phyloP scores from a whole-genome alignment of 2,113 vertebrate genomes.

The Platysteira castanea region DNA sequence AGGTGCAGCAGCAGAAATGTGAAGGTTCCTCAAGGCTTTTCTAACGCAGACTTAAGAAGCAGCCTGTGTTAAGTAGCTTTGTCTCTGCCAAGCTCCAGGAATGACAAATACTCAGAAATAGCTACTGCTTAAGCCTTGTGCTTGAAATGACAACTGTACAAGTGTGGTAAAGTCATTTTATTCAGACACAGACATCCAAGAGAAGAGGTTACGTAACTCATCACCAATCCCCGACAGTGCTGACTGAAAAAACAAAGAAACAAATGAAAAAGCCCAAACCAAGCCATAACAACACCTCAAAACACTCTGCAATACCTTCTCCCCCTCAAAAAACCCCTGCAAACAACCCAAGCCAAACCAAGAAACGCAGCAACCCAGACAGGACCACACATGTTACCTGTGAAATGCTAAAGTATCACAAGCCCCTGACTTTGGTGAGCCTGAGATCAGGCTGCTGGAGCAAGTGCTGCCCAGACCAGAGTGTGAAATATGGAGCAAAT shows the following conservation, averaged over 20 bases:
- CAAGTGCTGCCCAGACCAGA: not conserved
- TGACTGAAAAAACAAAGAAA: not conserved
- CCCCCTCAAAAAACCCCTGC: accelerated
- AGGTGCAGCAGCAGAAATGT: not conserved
- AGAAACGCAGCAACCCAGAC: not conserved
- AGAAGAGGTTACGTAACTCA: not conserved
- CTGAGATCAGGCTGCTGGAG: not conserved
- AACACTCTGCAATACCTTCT: not conserved
- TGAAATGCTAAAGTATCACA: not conserved
- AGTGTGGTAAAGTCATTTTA: not conserved
- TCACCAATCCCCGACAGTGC: not conserved
- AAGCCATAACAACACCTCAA: not conserved
- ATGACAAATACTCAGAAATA: constrained; percentile 3
- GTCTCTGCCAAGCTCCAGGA: not conserved
- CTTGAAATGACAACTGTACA: not conserved
- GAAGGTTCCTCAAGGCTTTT: not conserved
- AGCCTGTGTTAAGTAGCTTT: not conserved
- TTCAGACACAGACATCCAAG: not conserved
- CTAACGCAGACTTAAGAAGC: not conserved
- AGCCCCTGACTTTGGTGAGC: not conserved
- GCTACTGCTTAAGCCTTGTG: constrained; percentile 2
- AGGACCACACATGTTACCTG: not conserved
- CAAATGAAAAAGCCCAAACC: not conserved
- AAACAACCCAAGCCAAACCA: not conserved
- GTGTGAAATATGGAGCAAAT: not conserved